These are phyloP conservation scores for Lutraria lutraria DNA, from an alignment of 2,888 invertebrate species.

Conservation along the genomic window DNA sequence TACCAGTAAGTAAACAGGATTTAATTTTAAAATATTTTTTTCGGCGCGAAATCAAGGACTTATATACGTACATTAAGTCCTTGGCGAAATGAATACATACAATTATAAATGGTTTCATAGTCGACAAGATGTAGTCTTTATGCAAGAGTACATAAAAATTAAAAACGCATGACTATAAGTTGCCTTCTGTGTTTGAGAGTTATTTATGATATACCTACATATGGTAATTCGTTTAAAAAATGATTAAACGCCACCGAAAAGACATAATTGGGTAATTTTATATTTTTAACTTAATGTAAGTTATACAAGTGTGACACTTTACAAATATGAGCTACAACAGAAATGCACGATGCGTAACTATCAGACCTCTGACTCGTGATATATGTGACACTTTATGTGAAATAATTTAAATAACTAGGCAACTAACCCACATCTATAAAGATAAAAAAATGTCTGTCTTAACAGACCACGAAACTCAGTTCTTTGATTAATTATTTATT, in stretches of 20 bases:
- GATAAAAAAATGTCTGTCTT: background rate
- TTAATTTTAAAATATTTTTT: too few species aligned
- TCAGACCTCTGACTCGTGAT: background rate
- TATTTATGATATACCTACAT: background rate
- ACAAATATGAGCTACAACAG: background rate
- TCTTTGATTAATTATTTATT: conserved; percentile 5
- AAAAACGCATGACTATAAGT: background rate
- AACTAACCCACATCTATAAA: background rate
- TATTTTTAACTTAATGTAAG: background rate
- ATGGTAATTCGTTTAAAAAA: background rate
- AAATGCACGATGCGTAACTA: background rate
- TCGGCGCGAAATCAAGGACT: too few species aligned
- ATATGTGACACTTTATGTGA: background rate
- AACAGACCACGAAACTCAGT: background rate
- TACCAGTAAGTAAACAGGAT: too few species aligned
- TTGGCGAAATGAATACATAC: too few species aligned
- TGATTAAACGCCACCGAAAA: background rate
- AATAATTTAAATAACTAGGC: background rate
- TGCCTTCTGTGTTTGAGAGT: background rate
- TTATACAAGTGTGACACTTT: background rate
- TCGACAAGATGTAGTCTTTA: too few species aligned
- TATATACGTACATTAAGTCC: too few species aligned
- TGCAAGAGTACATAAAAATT: too few species aligned
- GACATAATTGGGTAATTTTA: background rate
- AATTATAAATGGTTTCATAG: too few species aligned